These are phyloP conservation scores for Lepus europaeus DNA, from an alignment of 2,113 vertebrate species.

Conservation along the genomic window DNA sequence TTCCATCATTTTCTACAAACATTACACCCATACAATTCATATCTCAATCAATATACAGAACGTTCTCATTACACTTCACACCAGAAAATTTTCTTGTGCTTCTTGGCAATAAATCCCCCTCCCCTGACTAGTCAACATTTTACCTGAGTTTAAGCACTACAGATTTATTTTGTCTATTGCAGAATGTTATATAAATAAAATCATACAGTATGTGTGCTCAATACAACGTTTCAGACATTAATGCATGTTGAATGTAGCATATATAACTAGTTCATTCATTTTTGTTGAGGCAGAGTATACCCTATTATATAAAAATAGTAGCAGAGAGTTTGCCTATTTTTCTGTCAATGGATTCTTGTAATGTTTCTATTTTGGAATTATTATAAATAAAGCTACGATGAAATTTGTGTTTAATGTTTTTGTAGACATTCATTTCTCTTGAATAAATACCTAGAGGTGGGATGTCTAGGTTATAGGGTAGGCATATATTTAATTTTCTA, in stretches of 20 bases:
- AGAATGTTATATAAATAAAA: neutral
- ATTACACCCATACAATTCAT: neutral
- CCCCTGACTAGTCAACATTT: neutral
- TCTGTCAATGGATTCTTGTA: neutral
- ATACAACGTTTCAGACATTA: neutral
- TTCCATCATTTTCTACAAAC: neutral
- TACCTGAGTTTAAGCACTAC: neutral
- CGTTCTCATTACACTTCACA: neutral
- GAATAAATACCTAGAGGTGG: neutral
- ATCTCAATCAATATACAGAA: neutral
- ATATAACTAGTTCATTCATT: neutral
- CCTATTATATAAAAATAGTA: neutral
- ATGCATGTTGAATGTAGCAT: neutral
- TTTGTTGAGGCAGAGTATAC: neutral
- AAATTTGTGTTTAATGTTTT: neutral
- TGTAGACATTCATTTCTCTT: neutral
- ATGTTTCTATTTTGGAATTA: conserved; percentile 1
- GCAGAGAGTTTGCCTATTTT: neutral
- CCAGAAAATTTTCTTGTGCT: neutral
- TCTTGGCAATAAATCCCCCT: neutral
- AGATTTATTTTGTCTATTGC: neutral
- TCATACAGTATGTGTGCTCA: neutral
- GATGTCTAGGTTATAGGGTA: neutral
- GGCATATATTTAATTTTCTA: neutral
- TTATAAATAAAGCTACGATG: neutral